Percentiles rank a stretch among this genome's conserved stretches.
These are phyloP conservation scores for Syrmaticus mikado DNA, from an alignment of 2,113 vertebrate species.

Conservation along the genomic window DNA sequence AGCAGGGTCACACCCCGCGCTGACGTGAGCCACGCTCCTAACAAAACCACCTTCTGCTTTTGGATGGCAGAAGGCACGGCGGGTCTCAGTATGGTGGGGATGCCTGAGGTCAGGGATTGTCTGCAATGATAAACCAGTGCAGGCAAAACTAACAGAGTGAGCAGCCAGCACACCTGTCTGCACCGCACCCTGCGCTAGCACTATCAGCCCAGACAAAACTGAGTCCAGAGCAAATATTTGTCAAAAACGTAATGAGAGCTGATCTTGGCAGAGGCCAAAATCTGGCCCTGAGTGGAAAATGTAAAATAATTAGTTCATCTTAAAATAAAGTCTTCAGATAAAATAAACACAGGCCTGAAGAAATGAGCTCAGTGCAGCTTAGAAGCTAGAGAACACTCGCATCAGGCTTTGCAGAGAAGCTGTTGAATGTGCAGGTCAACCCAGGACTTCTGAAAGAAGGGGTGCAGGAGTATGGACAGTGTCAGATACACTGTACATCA, in stretches of 20 bases:
- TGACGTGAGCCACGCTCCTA: neutral
- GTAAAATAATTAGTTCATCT: neutral
- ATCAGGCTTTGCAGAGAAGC: neutral
- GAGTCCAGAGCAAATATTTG: neutral
- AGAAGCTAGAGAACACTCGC: neutral
- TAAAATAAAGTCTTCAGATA: neutral
- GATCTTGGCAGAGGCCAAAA: neutral
- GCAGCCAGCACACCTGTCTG: neutral
- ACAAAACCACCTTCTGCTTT: neutral
- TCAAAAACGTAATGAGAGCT: neutral
- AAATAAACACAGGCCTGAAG: neutral
- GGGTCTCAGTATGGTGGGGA: neutral
- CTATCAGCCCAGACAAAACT: neutral
- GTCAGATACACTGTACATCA: neutral
- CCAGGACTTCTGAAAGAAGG: neutral
- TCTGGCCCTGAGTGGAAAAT: neutral
- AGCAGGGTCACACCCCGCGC: neutral
- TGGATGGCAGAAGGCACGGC: neutral
- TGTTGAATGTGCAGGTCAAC: neutral
- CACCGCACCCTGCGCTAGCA: neutral
- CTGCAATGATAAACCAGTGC: neutral
- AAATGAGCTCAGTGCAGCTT: neutral
- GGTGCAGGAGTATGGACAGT: neutral
- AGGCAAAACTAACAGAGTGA: neutral
- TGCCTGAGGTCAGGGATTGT: neutral